These are phyloP conservation scores for Kradibia gibbosae DNA, from an alignment of 1,140 invertebrate species.

Conservation along the genomic window DNA sequence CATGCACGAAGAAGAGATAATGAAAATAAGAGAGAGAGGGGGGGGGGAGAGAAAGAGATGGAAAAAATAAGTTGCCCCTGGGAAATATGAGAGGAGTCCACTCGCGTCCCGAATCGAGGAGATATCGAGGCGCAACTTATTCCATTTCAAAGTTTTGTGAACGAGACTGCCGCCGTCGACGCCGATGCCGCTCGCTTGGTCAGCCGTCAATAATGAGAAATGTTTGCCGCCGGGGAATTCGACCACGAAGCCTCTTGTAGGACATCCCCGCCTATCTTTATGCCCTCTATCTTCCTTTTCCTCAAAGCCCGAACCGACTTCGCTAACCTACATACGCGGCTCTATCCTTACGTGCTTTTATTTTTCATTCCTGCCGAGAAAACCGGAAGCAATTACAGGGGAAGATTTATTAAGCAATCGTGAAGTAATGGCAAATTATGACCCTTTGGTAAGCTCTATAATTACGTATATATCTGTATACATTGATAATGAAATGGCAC, in stretches of 20 bases:
- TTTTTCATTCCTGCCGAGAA: background rate
- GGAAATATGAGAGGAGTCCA: slow-evolving; percentile 44
- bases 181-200: slow-evolving; percentile 51
- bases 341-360: background rate
- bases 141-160: slow-evolving; percentile 64
- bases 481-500: too few relatives aligned
- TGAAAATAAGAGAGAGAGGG: background rate
- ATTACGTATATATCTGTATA: too few relatives aligned
- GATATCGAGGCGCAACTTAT: slow-evolving; percentile 59
- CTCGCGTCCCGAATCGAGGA: slow-evolving; percentile 30
- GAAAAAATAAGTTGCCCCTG: slow-evolving; percentile 43
- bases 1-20: background rate
- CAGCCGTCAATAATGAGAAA: slow-evolving; percentile 67
- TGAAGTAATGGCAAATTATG: too few relatives aligned
- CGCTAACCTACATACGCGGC: background rate
- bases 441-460: too few relatives aligned
- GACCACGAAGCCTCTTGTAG: background rate
- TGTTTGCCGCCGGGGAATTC: slow-evolving; percentile 61
- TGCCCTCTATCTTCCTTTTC: background rate
- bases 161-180: slow-evolving; percentile 49
- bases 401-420: too few relatives aligned
- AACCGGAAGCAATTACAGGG: too few relatives aligned
- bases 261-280: background rate
- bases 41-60: background rate
- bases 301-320: background rate